phyloP scores from a whole-genome alignment of 2,797 vertebrate species.

The Sebastolobus altivelis region DNA sequence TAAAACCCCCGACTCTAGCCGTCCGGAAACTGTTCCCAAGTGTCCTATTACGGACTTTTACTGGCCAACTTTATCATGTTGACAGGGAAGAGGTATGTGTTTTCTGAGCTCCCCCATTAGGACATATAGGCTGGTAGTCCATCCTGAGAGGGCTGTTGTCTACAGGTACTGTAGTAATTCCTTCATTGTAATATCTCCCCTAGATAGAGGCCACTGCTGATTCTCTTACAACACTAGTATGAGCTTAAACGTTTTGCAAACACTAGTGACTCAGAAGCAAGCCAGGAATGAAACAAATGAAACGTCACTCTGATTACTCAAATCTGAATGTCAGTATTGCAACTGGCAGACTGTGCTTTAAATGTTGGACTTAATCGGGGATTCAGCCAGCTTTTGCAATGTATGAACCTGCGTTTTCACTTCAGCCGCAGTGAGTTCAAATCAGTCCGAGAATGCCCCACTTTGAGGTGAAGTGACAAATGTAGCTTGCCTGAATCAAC shows the following conservation, averaged over 20 bases:
- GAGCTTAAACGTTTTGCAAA: not conserved
- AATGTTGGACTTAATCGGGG: not conserved
- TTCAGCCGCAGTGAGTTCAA: not conserved
- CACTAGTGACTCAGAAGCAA: not conserved
- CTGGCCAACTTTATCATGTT: not conserved
- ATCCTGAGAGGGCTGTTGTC: not conserved
- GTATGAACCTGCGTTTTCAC: not conserved
- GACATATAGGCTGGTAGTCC: not conserved
- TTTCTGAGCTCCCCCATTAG: not conserved
- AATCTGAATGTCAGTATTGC: not conserved
- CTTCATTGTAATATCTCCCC: not conserved
- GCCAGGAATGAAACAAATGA: not conserved
- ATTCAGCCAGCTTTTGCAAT: conserved; percentile 14
- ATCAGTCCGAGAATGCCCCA: not conserved
- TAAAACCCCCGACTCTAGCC: not conserved
- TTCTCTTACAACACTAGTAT: not conserved
- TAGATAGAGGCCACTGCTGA: not conserved
- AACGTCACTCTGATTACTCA: not conserved
- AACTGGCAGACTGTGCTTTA: not conserved
- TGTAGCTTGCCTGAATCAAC: not conserved
- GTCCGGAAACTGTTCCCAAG: conserved; percentile 4
- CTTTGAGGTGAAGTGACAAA: not conserved
- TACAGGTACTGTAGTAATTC: not conserved
- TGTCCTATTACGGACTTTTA: not conserved
- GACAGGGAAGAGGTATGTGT: not conserved